A percentile compares a stretch with the other conserved stretches of the same genome.
Conservation (phyloP, 2,113 vertebrate species). For the Cichladusa arquata region DNA sequence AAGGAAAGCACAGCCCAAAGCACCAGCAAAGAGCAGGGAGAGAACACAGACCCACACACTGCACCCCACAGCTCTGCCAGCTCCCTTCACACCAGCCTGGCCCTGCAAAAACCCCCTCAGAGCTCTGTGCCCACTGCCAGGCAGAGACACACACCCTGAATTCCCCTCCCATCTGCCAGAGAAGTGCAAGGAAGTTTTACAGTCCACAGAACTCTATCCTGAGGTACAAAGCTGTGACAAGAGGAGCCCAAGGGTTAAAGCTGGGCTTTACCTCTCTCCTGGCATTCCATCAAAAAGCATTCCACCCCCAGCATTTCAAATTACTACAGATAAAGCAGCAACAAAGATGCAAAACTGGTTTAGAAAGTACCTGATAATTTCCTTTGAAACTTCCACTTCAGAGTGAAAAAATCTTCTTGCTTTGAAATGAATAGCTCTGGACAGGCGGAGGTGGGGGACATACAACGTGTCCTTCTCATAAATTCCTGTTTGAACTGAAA, state of each 20-base stretch:
- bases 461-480: background rate
- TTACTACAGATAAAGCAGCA: background rate
- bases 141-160: background rate
- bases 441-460: background rate
- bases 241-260: background rate
- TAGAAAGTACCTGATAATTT: slow-evolving; percentile 20
- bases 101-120: background rate
- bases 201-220: background rate
- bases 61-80: background rate
- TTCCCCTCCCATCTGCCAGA: background rate
- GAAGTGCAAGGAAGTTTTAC: background rate
- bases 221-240: background rate
- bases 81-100: background rate
- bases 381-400: slow-evolving; percentile 24
- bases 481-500: background rate
- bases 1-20: background rate
- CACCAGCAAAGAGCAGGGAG: background rate
- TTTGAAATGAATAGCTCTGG: slow-evolving; percentile 20
- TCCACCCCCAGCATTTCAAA: background rate
- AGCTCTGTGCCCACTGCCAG: background rate
- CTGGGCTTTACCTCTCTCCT: background rate
- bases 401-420: background rate
- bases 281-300: background rate
- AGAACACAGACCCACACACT: fast-evolving
- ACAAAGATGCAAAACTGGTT: slow-evolving; percentile 23